phyloP scores from a whole-genome alignment of 2,797 vertebrate genomes.

The Pipistrellus kuhlii region DNA sequence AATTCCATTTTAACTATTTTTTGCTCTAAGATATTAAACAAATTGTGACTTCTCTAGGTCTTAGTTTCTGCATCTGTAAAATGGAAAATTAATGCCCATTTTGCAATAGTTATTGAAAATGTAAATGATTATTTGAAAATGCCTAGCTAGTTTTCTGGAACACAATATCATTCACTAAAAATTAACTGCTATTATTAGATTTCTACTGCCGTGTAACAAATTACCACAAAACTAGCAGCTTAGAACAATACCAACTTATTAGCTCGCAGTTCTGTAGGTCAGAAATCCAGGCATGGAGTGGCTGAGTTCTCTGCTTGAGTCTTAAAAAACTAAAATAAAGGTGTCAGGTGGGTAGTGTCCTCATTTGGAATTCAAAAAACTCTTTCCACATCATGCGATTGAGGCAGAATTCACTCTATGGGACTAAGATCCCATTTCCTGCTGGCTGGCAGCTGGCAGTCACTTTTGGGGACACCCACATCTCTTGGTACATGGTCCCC shows the following conservation, averaged over 20 bases:
- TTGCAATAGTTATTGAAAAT: slow-evolving; percentile 4
- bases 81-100: background rate
- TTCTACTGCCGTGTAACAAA: background rate
- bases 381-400: background rate
- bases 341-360: background rate
- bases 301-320: background rate
- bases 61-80: slow-evolving; percentile 28
- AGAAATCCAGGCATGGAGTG: background rate
- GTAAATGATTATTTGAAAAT: slow-evolving; percentile 38
- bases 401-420: background rate
- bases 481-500: background rate
- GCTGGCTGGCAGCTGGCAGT: background rate
- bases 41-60: background rate
- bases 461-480: background rate
- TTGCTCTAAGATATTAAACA: background rate
- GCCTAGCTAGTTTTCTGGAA: background rate
- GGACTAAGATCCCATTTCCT: background rate
- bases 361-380: background rate
- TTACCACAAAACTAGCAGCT: background rate
- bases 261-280: background rate
- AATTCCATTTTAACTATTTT: background rate
- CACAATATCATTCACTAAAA: background rate
- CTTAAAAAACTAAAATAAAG: background rate
- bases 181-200: background rate
- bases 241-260: background rate